Percentiles rank a stretch among this genome's conserved stretches.
Conservation (phyloP, 2,888 invertebrate species). For the Hydrotaea cyrtoneurina region DNA sequence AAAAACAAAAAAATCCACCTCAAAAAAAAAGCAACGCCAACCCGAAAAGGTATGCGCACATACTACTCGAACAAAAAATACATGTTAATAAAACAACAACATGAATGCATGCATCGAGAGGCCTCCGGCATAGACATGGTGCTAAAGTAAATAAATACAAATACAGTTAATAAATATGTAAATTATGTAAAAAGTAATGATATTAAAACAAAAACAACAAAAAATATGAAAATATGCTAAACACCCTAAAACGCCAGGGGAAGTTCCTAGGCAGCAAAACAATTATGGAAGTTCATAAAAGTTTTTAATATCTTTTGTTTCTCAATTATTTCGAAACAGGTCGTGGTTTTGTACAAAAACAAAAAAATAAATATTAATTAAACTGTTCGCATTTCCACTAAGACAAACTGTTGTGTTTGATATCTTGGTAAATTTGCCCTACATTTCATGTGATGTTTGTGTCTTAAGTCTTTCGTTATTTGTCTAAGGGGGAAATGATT, state of each 20-base stretch:
- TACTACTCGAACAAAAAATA: not conserved
- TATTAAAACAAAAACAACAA: not conserved
- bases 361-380: too few species aligned
- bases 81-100: not conserved
- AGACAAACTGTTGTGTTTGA: too few species aligned
- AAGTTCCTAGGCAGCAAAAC: not conserved
- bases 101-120: not conserved
- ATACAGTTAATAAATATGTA: slow-evolving; percentile 39
- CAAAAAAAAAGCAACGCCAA: not conserved
- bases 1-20: not conserved
- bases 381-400: too few species aligned
- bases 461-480: too few species aligned
- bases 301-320: not conserved
- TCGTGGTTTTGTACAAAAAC: too few species aligned
- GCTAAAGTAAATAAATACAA: slow-evolving; percentile 10
- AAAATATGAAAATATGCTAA: not conserved
- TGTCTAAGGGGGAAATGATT: too few species aligned
- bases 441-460: too few species aligned
- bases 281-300: not conserved
- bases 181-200: slow-evolving; percentile 36
- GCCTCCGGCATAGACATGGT: not conserved
- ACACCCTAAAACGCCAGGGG: not conserved
- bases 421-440: too few species aligned
- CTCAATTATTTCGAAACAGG: not conserved
- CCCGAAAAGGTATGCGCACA: not conserved